These are phyloP conservation scores for Acestrorhynchus altus DNA, from an alignment of 2,797 vertebrate species.

Conservation along the genomic window DNA sequence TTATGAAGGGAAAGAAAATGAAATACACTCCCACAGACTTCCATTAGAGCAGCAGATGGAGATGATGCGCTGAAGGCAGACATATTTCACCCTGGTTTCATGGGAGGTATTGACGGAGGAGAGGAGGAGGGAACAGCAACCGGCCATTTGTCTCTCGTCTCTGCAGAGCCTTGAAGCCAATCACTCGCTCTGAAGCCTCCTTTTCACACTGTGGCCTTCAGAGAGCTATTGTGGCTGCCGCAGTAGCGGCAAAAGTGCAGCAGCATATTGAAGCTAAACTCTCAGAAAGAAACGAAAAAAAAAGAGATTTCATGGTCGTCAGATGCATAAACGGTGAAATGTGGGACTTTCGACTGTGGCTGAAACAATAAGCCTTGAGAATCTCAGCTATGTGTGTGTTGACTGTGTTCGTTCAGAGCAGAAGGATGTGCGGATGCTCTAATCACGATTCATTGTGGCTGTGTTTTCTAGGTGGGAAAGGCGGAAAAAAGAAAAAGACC, in stretches of 20 bases:
- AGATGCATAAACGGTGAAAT: conserved; percentile 21
- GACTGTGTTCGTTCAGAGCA: background rate
- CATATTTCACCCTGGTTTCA: conserved; percentile 61
- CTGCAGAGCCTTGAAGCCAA: conserved; percentile 77
- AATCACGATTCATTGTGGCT: conserved; percentile 24
- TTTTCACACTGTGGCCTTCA: conserved; percentile 78
- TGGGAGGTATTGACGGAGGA: conserved; percentile 66
- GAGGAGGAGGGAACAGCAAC: conserved; percentile 71
- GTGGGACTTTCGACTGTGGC: conserved; percentile 24
- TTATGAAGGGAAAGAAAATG: conserved; percentile 25
- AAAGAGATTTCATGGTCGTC: background rate
- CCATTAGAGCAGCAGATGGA: conserved; percentile 10
- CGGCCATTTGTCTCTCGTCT: conserved; percentile 69
- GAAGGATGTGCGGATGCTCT: background rate
- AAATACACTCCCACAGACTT: conserved; percentile 18
- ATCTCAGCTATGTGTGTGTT: conserved; percentile 23
- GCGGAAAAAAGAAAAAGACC: conserved; percentile 98
- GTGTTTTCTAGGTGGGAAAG: conserved; percentile 89
- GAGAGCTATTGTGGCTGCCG: conserved; percentile 65
- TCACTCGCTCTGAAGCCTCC: conserved; percentile 69
- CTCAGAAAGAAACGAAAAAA: conserved; percentile 2
- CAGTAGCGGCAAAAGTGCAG: conserved; percentile 28
- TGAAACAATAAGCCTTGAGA: conserved; percentile 37
- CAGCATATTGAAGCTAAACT: conserved; percentile 66
- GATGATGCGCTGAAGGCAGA: background rate